Evolutionary conservation across 2,888 invertebrate genomes (phyloP).

Genomic region (Thymelicus sylvestris): DNA sequence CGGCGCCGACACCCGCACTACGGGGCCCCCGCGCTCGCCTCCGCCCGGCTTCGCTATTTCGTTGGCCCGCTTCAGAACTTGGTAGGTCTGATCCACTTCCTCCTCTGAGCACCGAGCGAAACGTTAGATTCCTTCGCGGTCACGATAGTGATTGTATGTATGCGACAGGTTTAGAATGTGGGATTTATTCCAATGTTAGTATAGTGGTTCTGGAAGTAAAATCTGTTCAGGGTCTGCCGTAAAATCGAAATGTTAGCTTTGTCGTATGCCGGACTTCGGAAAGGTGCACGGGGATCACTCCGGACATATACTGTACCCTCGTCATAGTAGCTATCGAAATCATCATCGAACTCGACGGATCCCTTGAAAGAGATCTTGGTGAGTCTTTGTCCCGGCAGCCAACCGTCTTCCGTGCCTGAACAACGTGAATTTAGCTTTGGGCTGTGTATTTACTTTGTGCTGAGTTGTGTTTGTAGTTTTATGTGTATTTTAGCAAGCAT

Average conservation of each 20-base stretch:
- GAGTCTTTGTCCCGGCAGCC: conserved; percentile 83
- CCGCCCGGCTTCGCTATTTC: conserved; percentile 89
- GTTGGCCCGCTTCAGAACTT: conserved; percentile 97
- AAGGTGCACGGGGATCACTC: conserved; percentile 72
- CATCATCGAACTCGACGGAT: conserved; percentile 80
- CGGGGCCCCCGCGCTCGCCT: conserved; percentile 80
- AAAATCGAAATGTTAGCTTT: conserved; percentile 55
- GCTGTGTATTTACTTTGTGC: conserved; percentile 56
- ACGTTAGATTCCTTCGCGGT: conserved; percentile 66
- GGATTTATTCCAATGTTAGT: conserved; percentile 32
- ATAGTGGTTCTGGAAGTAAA: conserved; percentile 27
- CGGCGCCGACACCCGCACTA: conserved; percentile 76
- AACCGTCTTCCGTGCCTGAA: conserved; percentile 80
- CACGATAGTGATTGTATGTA: conserved; percentile 21
- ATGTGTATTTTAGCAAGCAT: conserved; percentile 44
- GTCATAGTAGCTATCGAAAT: conserved; percentile 79
- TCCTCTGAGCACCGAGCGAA: conserved; percentile 82
- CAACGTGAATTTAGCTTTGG: conserved; percentile 71
- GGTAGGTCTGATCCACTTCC: conserved; percentile 96
- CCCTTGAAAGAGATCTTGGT: conserved; percentile 81
- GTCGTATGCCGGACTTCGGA: conserved; percentile 58
- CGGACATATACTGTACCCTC: conserved; percentile 77
- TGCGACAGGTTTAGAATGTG: conserved; percentile 38
- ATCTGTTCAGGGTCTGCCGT: conserved; percentile 38
- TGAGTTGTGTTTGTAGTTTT: conserved; percentile 50